Base-by-base conservation (phyloP, 2,888 invertebrate species). In the Sarcophaga variegata region DNA sequence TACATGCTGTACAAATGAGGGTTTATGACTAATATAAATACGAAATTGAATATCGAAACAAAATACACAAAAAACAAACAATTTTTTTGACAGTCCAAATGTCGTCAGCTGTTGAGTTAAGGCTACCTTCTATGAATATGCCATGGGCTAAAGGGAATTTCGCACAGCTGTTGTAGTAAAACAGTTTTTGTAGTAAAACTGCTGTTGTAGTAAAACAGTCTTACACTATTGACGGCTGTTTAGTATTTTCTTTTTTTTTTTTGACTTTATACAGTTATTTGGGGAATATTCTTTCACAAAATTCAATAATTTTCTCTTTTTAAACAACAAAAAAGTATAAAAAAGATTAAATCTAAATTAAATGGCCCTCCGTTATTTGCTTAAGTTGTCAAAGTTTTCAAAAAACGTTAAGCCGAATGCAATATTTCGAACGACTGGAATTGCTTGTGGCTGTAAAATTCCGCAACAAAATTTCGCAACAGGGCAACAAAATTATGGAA, bases 281-380 rank as follows among this genome's bases (percentile, higher is more conserved):
- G 11, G 12, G 45, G 17, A 25, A 17, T 0, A 54, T 76, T 69
- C 49, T 14, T 2, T 20, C 66, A 59, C 12, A 69, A 79, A 79
- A 74, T 17, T 64, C 12, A 20, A 14, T 17, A 45, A 3, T 25
- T 47, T 75, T 45, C n/a, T 69, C 54, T 70, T 17, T 37, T 14
- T 63, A 20, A 83, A 70, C 62, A 47, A 20, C 11, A 63, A 62
- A 47, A 66, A 63, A 80, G 63, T 67, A 66, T 49, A 47, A 49
- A 22, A 54, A 66, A 20, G 49, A 66, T 11, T 27, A 67, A 14
- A 14, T 54, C 54, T 54, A 54, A 81, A 86, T 64, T 81, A 74
- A 69, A 92, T 92, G 92, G 90, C 91, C 83, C 80, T 92, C 85
- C 89, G 90, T 79, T 89, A 90, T 88, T 89, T 90, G 47, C 85